Percentiles rank a stretch among this genome's conserved stretches.
Evolutionary conservation across 2,888 invertebrate genomes (phyloP).

Genomic region (Drosophila stalkeri): DNA sequence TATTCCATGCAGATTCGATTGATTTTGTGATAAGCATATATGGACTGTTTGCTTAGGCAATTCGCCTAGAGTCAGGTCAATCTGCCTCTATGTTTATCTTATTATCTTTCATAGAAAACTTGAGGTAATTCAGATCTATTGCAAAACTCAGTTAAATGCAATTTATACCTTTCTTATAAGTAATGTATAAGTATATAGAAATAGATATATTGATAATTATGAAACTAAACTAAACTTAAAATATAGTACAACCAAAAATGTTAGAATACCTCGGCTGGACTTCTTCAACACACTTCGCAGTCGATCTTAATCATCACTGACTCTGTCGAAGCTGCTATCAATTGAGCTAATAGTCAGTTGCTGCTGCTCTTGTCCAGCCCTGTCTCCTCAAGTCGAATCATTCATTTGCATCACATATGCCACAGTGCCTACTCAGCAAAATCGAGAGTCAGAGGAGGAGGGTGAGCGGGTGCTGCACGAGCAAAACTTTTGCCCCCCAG

Average conservation of each 20-base stretch:
- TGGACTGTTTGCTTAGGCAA: not conserved
- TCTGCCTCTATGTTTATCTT: not conserved
- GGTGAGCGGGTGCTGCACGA: not conserved
- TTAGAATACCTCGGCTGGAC: not conserved
- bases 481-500: conserved; percentile 67
- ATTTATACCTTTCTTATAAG: no score
- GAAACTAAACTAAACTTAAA: not conserved
- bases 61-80: not conserved
- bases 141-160: no score
- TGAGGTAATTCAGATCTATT: no score
- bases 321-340: not conserved
- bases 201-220: no score
- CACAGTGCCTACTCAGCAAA: conserved; percentile 30
- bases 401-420: conserved; percentile 52
- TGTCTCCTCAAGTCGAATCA: conserved; percentile 41
- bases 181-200: no score
- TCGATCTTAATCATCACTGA: not conserved
- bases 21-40: not conserved
- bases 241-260: not conserved
- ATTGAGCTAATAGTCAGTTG: conserved; percentile 5
- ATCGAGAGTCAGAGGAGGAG: not conserved
- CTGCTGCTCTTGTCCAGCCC: not conserved
- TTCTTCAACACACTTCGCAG: not conserved
- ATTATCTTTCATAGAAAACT: no score
- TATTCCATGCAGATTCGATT: not conserved